Evolutionary conservation across 2,888 invertebrate genomes (phyloP).

Genomic region (Drosophila lutescens): DNA sequence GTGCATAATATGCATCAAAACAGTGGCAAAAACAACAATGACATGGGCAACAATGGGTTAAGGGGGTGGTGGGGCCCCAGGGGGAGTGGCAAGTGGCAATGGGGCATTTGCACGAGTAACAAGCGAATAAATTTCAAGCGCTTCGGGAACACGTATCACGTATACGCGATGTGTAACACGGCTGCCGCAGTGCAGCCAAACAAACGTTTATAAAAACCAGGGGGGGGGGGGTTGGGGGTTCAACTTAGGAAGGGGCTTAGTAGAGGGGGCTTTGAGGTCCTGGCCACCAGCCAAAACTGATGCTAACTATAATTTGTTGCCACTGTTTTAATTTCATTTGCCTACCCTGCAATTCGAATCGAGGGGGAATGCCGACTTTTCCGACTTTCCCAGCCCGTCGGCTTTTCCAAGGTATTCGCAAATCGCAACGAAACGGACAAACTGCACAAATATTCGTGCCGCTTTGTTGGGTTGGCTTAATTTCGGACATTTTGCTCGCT

Average conservation of each 20-base stretch:
- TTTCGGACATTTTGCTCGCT: conserved; percentile 21
- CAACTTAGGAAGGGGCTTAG: too few relatives aligned
- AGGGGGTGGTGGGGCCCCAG: conserved; percentile 1
- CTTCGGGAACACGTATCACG: conserved; percentile 53
- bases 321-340: conserved; percentile 48
- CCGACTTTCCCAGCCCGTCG: background rate
- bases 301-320: conserved; percentile 44
- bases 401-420: background rate
- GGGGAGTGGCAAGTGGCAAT: conserved; percentile 6
- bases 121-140: conserved; percentile 46
- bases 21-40: conserved; percentile 24
- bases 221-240: background rate
- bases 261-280: background rate
- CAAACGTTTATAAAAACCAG: conserved; percentile 37
- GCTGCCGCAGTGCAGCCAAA: conserved; percentile 58
- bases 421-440: background rate
- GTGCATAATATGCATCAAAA: conserved; percentile 21
- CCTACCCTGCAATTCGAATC: conserved; percentile 9
- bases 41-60: conserved; percentile 20
- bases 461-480: conserved; percentile 33
- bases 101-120: conserved; percentile 3
- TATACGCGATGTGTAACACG: conserved; percentile 56
- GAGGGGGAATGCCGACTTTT: background rate
- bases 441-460: conserved; percentile 21
- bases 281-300: conserved; percentile 44